Conservation (phyloP, 2,113 vertebrate genomes). For the Xenopus tropicalis region DNA sequence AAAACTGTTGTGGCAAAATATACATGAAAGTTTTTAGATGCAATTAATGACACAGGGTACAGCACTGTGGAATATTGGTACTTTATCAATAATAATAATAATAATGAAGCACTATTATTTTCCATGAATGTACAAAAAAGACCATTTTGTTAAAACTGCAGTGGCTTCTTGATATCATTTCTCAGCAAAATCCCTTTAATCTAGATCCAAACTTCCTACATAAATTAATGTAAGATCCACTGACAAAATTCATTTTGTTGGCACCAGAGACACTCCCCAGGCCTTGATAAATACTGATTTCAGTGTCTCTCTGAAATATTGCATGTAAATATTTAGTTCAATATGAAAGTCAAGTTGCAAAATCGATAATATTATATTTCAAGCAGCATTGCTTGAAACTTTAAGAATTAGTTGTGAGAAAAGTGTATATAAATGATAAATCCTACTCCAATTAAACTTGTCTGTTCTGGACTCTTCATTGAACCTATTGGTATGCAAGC, state of each 20-base stretch:
- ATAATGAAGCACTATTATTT: too few relatives aligned
- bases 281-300: constrained; percentile 3
- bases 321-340: constrained; percentile 14
- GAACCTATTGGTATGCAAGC: too few relatives aligned
- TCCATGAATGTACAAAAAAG: too few relatives aligned
- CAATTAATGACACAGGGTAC: too few relatives aligned
- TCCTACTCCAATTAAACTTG: too few relatives aligned
- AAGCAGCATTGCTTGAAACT: not conserved
- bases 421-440: not conserved
- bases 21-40: too few relatives aligned
- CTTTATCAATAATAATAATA: too few relatives aligned
- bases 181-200: constrained; percentile 10
- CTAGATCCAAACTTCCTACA: not conserved
- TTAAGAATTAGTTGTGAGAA: not conserved
- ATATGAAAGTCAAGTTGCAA: constrained; percentile 8
- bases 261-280: constrained; percentile 1
- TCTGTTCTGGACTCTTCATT: too few relatives aligned
- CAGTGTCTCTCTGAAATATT: constrained; percentile 1
- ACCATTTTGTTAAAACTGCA: too few relatives aligned
- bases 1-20: too few relatives aligned
- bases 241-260: constrained; percentile 2
- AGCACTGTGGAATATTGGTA: too few relatives aligned
- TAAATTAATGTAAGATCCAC: not conserved
- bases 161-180: not conserved
- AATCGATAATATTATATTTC: constrained; percentile 6